phyloP scores from a whole-genome alignment of 2,888 invertebrate genomes.

The Apodemia zela region DNA sequence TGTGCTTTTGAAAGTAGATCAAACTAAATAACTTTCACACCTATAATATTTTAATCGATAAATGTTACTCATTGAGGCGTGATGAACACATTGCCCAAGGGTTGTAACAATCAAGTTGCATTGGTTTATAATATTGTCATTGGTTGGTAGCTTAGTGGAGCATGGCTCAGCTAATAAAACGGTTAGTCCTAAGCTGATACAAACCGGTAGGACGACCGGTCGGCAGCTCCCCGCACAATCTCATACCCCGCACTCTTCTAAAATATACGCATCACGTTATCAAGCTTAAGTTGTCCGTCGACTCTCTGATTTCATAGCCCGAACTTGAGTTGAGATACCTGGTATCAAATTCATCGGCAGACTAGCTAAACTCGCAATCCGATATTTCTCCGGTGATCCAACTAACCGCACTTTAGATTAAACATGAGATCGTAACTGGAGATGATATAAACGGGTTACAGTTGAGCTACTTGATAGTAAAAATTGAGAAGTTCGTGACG shows the following conservation, averaged over 20 bases:
- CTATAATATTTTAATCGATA: no score
- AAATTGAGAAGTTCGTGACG: neutral
- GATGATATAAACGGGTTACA: slow-evolving; percentile 26
- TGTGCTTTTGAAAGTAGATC: neutral
- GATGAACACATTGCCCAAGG: neutral
- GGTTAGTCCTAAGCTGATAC: slow-evolving; percentile 67
- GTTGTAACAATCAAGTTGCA: neutral
- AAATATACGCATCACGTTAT: slow-evolving; percentile 64
- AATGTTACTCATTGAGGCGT: no score
- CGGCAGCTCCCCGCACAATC: slow-evolving; percentile 50
- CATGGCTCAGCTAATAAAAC: slow-evolving; percentile 73
- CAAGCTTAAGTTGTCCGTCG: slow-evolving; percentile 45
- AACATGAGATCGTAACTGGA: slow-evolving; percentile 28
- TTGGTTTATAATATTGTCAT: no score
- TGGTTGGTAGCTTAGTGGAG: slow-evolving; percentile 45
- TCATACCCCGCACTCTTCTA: slow-evolving; percentile 51
- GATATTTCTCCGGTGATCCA: slow-evolving; percentile 51
- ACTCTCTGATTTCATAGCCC: slow-evolving; percentile 67
- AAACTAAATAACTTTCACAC: no score
- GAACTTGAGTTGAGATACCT: slow-evolving; percentile 43
- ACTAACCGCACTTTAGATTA: slow-evolving; percentile 61
- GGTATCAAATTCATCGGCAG: slow-evolving; percentile 41
- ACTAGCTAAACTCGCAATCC: slow-evolving; percentile 59
- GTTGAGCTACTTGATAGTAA: slow-evolving; percentile 22
- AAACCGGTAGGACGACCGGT: slow-evolving; percentile 77